Percentiles rank a stretch among this genome's conserved stretches.
Conservation (phyloP, 2,888 invertebrate genomes). For the Mamestra brassicae region DNA sequence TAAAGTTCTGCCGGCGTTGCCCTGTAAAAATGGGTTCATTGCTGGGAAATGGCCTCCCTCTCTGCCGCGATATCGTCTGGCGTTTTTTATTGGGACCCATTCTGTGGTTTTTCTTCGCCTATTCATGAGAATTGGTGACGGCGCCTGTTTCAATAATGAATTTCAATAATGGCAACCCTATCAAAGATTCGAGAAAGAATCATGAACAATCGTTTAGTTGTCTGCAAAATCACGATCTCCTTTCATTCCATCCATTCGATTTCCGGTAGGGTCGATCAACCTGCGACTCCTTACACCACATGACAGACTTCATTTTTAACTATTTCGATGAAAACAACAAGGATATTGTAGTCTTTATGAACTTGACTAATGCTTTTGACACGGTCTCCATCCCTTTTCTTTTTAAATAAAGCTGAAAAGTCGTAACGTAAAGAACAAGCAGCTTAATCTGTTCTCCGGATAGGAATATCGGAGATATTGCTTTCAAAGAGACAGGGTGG, state of each 20-base stretch:
- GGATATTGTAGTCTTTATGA: background rate
- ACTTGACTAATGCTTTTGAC: background rate
- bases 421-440: background rate
- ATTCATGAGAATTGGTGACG: no score
- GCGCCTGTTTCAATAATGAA: background rate
- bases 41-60: no score
- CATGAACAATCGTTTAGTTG: background rate
- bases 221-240: background rate
- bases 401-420: background rate
- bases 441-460: background rate
- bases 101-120: no score
- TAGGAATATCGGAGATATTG: background rate
- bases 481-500: no score
- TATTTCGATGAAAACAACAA: background rate
- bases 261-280: background rate
- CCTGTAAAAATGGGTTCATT: no score
- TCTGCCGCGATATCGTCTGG: no score
- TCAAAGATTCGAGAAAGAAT: background rate
- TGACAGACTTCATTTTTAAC: background rate
- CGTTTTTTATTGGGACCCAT: no score
- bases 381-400: background rate
- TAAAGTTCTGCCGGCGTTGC: no score
- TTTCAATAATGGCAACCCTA: background rate
- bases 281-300: no score
- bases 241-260: background rate